Evolutionary conservation across 2,888 invertebrate species (phyloP), one percentile per base, ranked within the genome.

Genomic region (Amiota mariae): DNA sequence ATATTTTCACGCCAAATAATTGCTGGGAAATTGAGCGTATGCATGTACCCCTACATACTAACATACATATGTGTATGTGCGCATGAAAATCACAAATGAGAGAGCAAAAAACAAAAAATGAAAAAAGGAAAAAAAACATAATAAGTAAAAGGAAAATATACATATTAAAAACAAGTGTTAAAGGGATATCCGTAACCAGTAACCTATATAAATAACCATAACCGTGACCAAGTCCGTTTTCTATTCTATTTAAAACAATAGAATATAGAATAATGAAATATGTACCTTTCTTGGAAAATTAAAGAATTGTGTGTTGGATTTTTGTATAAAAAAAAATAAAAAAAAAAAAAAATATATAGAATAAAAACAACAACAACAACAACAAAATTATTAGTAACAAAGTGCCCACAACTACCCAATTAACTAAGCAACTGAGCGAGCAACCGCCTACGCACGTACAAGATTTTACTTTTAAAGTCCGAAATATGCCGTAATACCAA

Each of bases 1-100:
- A 83, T 83, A 83, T 85, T 85, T 84, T 83, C 86, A 82, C 84
- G 81, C 75, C 81, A 84, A 83, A 83, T 46, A 57, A 71, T 76
- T 73, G 75, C 67, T 15, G 75, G 73, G 71, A 48, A 66, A n/a
- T 63, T 64, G 51, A 24, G 70, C 71, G 54, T 59, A 64, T 71
- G 47, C 54, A 57, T 49, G 70, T 24, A 24, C 71, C 54, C 49
- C 71, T 51, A n/a, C n/a, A 12, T 57, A 71, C 70, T 63, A 49
- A 49, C 8, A 72, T 6, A 36, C 24, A 24, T 24, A 3, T 24
- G 24, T 75, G 66, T 74, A 75, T 70, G 48, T 71, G 51, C 63
- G 78, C 78, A 36, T 36, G 36, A n/a, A 51, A 51, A 51, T 51
- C 54, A 36, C 36, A 51, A 51, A 79, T 81, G 78, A 73, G 80